Conservation (phyloP, 2,888 invertebrate genomes). For the Dinocampus coccinellae region DNA sequence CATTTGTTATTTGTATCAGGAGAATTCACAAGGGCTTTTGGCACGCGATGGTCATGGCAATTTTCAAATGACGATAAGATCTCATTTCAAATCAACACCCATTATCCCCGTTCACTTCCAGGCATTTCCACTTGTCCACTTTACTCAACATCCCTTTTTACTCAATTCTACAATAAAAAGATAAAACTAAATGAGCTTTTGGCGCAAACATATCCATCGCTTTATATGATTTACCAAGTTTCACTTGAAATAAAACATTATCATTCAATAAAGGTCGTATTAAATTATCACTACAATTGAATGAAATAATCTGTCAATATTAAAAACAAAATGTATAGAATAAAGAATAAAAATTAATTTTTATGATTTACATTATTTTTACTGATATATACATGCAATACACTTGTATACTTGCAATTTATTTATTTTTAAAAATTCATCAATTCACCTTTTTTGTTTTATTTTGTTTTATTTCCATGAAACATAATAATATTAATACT, state of each 20-base stretch:
- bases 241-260: neutral
- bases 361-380: no score
- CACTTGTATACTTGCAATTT: no score
- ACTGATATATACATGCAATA: no score
- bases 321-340: no score
- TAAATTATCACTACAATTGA: neutral
- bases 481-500: neutral
- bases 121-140: neutral
- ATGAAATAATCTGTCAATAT: neutral
- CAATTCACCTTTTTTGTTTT: no score
- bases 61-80: neutral
- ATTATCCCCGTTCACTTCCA: neutral
- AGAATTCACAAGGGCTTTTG: neutral
- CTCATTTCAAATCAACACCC: neutral
- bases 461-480: no score
- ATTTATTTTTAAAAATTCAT: no score
- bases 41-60: neutral
- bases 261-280: neutral
- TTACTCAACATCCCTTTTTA: neutral
- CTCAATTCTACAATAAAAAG: neutral
- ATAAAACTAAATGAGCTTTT: neutral
- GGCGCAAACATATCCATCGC: neutral
- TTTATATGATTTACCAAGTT: no score
- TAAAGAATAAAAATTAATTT: no score
- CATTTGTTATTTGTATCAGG: neutral